These are phyloP conservation scores for Callospermophilus lateralis DNA, from an alignment of 2,113 vertebrate genomes.

Conservation along the genomic window DNA sequence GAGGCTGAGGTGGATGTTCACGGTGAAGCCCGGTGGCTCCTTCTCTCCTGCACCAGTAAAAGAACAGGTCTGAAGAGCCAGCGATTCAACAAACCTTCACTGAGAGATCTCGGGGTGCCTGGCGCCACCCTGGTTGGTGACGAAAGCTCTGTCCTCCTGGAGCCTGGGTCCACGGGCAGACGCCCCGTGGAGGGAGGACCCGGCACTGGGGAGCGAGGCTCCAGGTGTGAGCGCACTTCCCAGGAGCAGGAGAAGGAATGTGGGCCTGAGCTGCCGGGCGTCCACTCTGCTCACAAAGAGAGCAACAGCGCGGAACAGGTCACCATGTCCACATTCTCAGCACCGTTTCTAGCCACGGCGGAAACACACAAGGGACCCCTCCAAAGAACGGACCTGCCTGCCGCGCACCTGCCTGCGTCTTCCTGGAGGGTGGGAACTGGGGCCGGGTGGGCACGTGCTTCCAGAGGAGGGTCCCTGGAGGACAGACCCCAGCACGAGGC, in stretches of 20 bases:
- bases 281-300: not conserved
- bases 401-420: no score
- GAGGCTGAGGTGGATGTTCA: no score
- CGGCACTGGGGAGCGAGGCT: not conserved
- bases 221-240: not conserved
- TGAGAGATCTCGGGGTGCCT: not conserved
- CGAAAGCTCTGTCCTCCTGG: accelerated
- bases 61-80: not conserved
- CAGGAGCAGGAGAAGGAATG: no score
- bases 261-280: not conserved
- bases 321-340: no score
- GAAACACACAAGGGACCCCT: not conserved
- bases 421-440: not conserved
- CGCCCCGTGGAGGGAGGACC: not conserved
- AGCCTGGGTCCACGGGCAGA: accelerated
- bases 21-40: accelerated
- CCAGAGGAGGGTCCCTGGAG: not conserved
- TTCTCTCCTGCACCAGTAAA: not conserved
- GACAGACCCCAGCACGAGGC: not conserved
- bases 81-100: not conserved
- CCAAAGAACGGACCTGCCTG: no score
- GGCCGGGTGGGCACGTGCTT: not conserved
- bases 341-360: not conserved
- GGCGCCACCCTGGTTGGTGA: not conserved
- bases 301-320: no score